These are phyloP conservation scores for Ceyx melanurus DNA, from an alignment of 2,113 vertebrate species.

Conservation along the genomic window DNA sequence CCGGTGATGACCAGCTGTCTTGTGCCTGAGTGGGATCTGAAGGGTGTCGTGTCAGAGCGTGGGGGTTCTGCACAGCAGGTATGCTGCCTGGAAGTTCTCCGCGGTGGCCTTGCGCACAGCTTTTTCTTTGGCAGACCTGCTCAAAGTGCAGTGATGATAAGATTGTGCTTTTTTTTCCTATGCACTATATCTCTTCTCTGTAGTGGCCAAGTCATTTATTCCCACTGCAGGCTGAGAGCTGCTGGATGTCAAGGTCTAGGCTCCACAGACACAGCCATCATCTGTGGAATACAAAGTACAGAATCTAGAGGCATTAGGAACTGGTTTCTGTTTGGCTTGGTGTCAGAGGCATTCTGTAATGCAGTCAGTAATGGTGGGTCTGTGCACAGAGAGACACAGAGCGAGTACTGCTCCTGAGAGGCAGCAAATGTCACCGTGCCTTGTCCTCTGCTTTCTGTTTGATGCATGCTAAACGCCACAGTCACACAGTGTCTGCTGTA, in stretches of 20 bases:
- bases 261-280: background rate
- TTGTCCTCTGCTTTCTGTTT: background rate
- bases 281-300: background rate
- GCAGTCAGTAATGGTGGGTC: background rate
- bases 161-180: background rate
- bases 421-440: background rate
- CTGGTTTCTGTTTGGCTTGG: background rate
- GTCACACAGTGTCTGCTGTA: background rate
- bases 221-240: background rate
- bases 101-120: background rate
- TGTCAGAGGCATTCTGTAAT: background rate
- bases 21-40: background rate
- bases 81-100: constrained; percentile 3
- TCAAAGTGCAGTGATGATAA: constrained; percentile 42
- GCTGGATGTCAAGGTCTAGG: background rate
- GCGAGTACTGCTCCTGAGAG: background rate
- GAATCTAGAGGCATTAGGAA: background rate
- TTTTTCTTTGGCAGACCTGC: constrained; percentile 8
- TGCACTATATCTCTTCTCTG: background rate
- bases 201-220: constrained; percentile 5
- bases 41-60: background rate
- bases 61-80: constrained; percentile 10
- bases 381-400: background rate
- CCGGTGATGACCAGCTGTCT: background rate
- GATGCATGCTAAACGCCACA: background rate